Base-by-base conservation (phyloP, 2,888 invertebrate genomes). In the Euplagia quadripunctaria region DNA sequence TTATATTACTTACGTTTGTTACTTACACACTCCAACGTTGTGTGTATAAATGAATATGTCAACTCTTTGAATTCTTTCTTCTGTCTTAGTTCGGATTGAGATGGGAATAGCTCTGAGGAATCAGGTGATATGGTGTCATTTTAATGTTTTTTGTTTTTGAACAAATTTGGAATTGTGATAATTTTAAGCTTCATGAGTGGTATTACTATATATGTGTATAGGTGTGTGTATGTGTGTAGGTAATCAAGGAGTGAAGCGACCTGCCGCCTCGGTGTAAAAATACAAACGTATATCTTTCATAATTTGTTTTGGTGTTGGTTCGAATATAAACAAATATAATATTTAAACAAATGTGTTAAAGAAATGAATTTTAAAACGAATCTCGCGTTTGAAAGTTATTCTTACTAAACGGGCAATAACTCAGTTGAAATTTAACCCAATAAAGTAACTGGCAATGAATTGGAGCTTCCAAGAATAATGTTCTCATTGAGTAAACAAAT, bases 401-500 rank as follows among this genome's bases (percentile, higher is more conserved):
- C 61, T 31, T 12, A 61, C 61, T 31, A 31, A 61, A 14, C 5
- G 41, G 9, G 7, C n/a, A 46, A 17, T 61, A n/a, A 17, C n/a
- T 31, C 31, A 61, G 46, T 17, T 61, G n/a, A 69, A 11, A 17
- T 49, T 49, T 49, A 68, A 61, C 31, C 20, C 43, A 49, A 61
- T 63, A 58, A 55, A 58, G 5, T 51, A 16, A 68, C 51, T 68
- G 49, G 67, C 42, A 71, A 20, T 65, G 41, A 31, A 61, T 49
- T 42, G 9, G 43, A 9, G 5, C 42, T 14, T 51, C 42, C 43
- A 63, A 64, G 20, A 20, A 55, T 52, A 42, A 49, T n/a, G 46
- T 64, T 71, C 52, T 71, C 31, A 71, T 46, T 41, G n/a, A n/a
- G 12, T 61, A 67, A 71, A 71, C 66, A 71, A 71, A 71, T 67